phyloP scores from a whole-genome alignment of 2,888 invertebrate genomes.

The Phorcus lineatus region DNA sequence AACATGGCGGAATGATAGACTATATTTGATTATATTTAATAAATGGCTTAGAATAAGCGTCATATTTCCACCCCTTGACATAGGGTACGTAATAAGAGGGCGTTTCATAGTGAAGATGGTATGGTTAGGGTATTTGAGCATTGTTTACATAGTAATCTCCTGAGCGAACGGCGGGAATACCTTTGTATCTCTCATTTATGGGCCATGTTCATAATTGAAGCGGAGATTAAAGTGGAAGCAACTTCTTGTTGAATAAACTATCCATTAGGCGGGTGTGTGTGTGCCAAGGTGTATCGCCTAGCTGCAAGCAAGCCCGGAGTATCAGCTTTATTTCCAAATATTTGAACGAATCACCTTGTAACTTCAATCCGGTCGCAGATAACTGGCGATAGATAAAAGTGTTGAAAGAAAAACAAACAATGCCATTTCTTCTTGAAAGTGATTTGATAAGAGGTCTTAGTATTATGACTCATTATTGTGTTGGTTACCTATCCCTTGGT shows the following conservation, averaged over 20 bases:
- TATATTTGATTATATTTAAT: constrained; percentile 28
- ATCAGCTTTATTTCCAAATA: constrained; percentile 12
- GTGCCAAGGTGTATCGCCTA: neutral
- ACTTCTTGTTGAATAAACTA: constrained; percentile 18
- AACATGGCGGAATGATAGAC: constrained; percentile 2
- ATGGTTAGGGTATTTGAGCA: neutral
- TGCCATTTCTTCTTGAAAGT: neutral
- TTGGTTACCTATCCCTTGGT: too few relatives aligned
- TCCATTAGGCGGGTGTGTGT: constrained; percentile 5
- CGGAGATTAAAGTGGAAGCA: neutral
- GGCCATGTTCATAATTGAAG: constrained; percentile 19
- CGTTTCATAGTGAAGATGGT: constrained; percentile 2
- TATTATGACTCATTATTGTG: neutral
- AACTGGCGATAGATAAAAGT: neutral
- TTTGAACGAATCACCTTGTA: neutral
- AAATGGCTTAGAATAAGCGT: neutral
- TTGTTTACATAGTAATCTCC: constrained; percentile 5
- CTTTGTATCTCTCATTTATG: constrained; percentile 13
- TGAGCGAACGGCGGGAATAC: neutral
- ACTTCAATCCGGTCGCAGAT: neutral
- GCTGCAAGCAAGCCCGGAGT: neutral
- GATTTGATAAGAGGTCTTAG: neutral
- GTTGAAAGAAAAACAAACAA: constrained; percentile 2
- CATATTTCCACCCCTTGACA: constrained; percentile 14
- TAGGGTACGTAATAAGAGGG: neutral